Evolutionary conservation across 2,888 invertebrate species (phyloP), one percentile per base, ranked within the genome.

Genomic region (Dyspetes luteomarginatus): DNA sequence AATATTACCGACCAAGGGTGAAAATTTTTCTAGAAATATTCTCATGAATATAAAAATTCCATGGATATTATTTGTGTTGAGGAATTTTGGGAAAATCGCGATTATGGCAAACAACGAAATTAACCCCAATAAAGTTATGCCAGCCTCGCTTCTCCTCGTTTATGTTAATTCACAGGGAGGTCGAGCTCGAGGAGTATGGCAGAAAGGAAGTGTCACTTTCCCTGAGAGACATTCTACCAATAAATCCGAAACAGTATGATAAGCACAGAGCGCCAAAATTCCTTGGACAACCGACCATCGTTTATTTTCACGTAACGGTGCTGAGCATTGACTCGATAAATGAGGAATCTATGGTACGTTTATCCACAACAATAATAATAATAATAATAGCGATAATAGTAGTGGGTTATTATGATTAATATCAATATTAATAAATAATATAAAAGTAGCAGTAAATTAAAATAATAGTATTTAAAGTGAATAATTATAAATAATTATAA

Each of bases 301-400:
- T 97, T 45, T 97, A 97, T 91, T 98, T 97, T 89, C 97, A 97
- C 90, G 97, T 97, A 64, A 97, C 97, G 5, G 97, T 97, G 0
- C 93, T 97, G 79, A 97, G 97, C 60, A 93, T 98, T 85, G 98
- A 98, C 93, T 98, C 98, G n/a, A 98, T 98, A 84, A 97, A 98
- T 90, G 98, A 98, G 91, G 97, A 98, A 92, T 97, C 97, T 52
- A 98, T 98, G 98, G 97, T 96, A 92, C 92, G 93, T 86, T 19
- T 22, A 41, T 3, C 9, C 4, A 30, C 30, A 1, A 0, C 30
- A 30, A 30, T 9, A 9, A 30, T 30, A 15, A 22, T 5, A 4
- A 62, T 56, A 56, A 17, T 28, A 56, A 15, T 15, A n/a, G n/a
- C n/a, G n/a, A n/a, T n/a, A n/a, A n/a, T n/a, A n/a, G n/a, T n/a